These are phyloP conservation scores for Leptinotarsa undecemlineata DNA, from an alignment of 1,140 invertebrate genomes.

Conservation along the genomic window DNA sequence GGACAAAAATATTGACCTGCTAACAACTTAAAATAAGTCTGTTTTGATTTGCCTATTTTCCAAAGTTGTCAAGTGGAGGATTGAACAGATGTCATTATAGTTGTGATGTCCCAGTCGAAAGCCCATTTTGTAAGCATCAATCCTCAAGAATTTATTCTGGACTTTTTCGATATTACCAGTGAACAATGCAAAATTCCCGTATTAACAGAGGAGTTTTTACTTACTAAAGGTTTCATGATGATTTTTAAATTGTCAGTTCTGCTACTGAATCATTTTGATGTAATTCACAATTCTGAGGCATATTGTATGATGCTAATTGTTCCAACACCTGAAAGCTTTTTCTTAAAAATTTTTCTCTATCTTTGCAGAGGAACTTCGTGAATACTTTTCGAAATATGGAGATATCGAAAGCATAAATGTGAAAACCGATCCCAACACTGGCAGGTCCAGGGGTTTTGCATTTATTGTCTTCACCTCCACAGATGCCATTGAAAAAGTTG, in stretches of 20 bases:
- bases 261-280: conserved; percentile 38
- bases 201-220: no score
- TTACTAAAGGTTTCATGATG: conserved; percentile 24
- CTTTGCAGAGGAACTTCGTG: conserved; percentile 87
- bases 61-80: no score
- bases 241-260: conserved; percentile 38
- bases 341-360: no score
- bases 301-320: neutral
- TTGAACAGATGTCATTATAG: no score
- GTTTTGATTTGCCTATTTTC: no score
- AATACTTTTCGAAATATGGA: conserved; percentile 87
- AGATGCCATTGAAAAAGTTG: conserved; percentile 89
- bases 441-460: conserved; percentile 88
- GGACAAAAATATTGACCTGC: no score
- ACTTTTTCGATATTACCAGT: neutral
- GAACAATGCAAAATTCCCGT: no score
- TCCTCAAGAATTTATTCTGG: neutral
- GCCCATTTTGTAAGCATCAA: no score
- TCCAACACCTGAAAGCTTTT: neutral
- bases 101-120: no score
- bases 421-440: conserved; percentile 89
- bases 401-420: conserved; percentile 93
- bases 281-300: conserved; percentile 35
- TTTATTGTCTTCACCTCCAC: conserved; percentile 92
- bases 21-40: no score